phyloP scores from a whole-genome alignment of 2,113 vertebrate species.

The Epinephelus moara region DNA sequence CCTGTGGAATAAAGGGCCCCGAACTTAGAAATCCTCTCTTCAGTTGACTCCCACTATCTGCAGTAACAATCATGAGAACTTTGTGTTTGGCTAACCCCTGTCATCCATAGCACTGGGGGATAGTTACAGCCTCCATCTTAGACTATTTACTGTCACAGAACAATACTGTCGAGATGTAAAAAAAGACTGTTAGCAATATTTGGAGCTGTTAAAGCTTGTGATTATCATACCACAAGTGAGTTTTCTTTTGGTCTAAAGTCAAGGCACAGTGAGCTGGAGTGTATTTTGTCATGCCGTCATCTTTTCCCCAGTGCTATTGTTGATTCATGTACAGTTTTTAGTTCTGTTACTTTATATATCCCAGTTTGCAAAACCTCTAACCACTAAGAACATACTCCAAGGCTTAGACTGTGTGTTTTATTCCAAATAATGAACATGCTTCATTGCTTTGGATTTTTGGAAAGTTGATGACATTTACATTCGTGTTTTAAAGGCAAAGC shows the following conservation, averaged over 20 bases:
- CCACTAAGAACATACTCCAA: conserved; percentile 21
- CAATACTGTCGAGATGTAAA: conserved; percentile 44
- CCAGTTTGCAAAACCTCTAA: conserved; percentile 44
- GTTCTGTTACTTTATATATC: conserved; percentile 51
- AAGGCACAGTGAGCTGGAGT: conserved; percentile 29
- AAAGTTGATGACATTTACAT: background rate
- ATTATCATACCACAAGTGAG: conserved; percentile 63
- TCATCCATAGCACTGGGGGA: conserved; percentile 20
- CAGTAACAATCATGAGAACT: conserved; percentile 64
- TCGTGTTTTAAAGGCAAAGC: conserved; percentile 6
- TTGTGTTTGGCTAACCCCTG: conserved; percentile 57
- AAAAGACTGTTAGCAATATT: conserved; percentile 36
- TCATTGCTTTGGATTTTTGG: conserved; percentile 1
- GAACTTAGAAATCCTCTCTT: conserved; percentile 55
- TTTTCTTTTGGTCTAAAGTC: conserved; percentile 32
- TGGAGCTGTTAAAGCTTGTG: conserved; percentile 49
- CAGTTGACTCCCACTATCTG: conserved; percentile 49
- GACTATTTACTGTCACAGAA: conserved; percentile 47
- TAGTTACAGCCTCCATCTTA: conserved; percentile 36
- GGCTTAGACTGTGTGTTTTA: conserved; percentile 5
- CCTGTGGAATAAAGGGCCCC: conserved; percentile 49
- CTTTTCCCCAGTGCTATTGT: conserved; percentile 53
- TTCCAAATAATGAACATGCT: conserved; percentile 35
- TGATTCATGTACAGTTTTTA: conserved; percentile 41
- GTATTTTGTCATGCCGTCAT: conserved; percentile 49